Base-by-base conservation (phyloP, 2,113 vertebrate species). In the Salvelinus alpinus region DNA sequence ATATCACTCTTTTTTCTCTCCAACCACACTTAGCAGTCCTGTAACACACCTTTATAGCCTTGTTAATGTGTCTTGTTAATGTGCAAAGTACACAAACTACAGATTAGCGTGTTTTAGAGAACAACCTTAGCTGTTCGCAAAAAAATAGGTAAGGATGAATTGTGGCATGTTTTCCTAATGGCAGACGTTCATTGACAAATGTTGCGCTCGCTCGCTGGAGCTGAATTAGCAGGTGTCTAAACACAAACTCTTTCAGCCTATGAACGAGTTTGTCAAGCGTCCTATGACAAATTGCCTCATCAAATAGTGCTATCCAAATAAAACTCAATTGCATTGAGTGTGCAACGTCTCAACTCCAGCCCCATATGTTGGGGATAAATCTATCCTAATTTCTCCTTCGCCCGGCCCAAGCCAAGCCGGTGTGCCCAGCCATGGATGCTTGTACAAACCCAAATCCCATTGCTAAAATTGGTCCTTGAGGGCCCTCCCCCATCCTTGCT, bases 391-490 rank as follows among this genome's bases (percentile, higher is more conserved):
- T 87, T 4, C 80, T 85, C 88, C 80, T 81, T 79, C 64, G 83
- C 38, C 38, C 9, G 9, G 9, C 76, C 74, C 14, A 1, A 77
- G 77, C 81, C 73, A 84, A 83, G 88, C 84, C 57, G 69, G 78
- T 84, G 74, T 79, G 78, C 82, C 74, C 76, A 79, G 87, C 83
- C 82, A 89, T 89, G 79, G 87, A 85, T 75, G 85, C 78, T 75
- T 80, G 73, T 64, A 78, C 64, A 84, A 85, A 88, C 74, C 82
- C 78, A 88, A 86, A 88, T 85, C 79, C 86, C 79, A 75, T 78
- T 81, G 81, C 83, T 86, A 84, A 83, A 82, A 84, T 82, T 85
- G 86, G 82, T 87, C 84, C 84, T 87, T 87, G 77, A 88, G 80
- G 66, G 38, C 72, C 16, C n/a, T 6, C 77, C 27, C 82, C 78